These are phyloP conservation scores for Leptothorax acervorum DNA, from an alignment of 2,888 invertebrate genomes.

Conservation along the genomic window DNA sequence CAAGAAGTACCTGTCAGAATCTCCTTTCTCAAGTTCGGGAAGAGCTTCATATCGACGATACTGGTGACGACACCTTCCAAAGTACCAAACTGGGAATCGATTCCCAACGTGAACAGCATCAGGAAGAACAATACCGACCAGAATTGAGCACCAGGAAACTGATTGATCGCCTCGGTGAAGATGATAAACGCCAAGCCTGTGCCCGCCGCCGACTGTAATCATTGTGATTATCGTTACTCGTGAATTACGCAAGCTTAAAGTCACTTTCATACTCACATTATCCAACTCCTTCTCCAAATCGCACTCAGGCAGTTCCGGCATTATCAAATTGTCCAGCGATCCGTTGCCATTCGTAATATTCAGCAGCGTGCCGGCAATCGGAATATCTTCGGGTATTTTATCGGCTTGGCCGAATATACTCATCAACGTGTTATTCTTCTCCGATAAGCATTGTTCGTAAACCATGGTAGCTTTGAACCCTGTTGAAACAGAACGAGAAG, in stretches of 20 bases:
- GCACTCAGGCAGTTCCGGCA: constrained; percentile 91
- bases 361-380: constrained; percentile 87
- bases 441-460: constrained; percentile 91
- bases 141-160: constrained; percentile 97
- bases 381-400: constrained; percentile 86
- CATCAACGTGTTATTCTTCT: constrained; percentile 88
- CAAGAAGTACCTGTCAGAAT: constrained; percentile 90
- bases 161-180: constrained; percentile 99
- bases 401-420: constrained; percentile 87
- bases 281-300: constrained; percentile 95
- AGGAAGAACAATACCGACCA: constrained; percentile 98
- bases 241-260: not conserved
- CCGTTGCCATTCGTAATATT: constrained; percentile 87
- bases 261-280: constrained; percentile 89
- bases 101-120: constrained; percentile 98
- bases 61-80: constrained; percentile 98
- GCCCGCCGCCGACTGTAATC: constrained; percentile 95
- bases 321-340: constrained; percentile 87
- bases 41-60: constrained; percentile 97
- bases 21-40: constrained; percentile 96
- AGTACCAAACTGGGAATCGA: constrained; percentile 98
- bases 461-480: constrained; percentile 95
- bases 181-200: constrained; percentile 98
- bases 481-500: constrained; percentile 68
- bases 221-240: not conserved